Percentiles rank a stretch among this genome's conserved stretches.
These are phyloP conservation scores for Pseudorhiza aurosa DNA, from an alignment of 30 jellyfish, hydroid and myxozoan genomes.

Conservation along the genomic window DNA sequence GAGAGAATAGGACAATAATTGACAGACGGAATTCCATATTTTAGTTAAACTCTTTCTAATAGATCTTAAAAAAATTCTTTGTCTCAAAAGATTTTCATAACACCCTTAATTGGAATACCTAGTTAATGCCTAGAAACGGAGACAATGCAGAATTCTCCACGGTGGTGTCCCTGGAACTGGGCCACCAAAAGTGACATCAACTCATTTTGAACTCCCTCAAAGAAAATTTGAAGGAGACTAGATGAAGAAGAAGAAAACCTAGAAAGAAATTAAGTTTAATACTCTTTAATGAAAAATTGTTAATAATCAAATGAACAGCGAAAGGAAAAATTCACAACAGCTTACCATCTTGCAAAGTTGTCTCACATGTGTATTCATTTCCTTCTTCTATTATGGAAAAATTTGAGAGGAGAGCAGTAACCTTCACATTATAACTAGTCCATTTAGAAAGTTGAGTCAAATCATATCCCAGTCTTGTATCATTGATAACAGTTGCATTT, in stretches of 20 bases:
- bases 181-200: too few species aligned
- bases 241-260: not conserved
- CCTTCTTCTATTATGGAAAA: slow-evolving; percentile 1
- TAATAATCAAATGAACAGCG: too few species aligned
- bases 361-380: not conserved
- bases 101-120: not conserved
- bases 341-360: slow-evolving; percentile 59
- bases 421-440: slow-evolving; percentile 44
- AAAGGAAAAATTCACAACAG: not conserved
- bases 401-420: slow-evolving; percentile 18
- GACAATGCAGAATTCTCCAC: too few species aligned
- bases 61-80: too few species aligned
- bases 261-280: not conserved
- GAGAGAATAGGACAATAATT: too few species aligned
- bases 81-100: not conserved
- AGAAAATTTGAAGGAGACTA: not conserved
- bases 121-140: too few species aligned
- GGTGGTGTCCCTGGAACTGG: too few species aligned
- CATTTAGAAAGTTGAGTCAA: slow-evolving; percentile 20
- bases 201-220: too few species aligned
- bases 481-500: not conserved
- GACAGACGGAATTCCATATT: too few species aligned
- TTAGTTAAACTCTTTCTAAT: too few species aligned
- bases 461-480: not conserved
- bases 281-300: not conserved